A percentile compares a stretch with the other conserved stretches of the same genome.
phyloP scores from a whole-genome alignment of 1,140 invertebrate species.

The Diorhabda elongata region DNA sequence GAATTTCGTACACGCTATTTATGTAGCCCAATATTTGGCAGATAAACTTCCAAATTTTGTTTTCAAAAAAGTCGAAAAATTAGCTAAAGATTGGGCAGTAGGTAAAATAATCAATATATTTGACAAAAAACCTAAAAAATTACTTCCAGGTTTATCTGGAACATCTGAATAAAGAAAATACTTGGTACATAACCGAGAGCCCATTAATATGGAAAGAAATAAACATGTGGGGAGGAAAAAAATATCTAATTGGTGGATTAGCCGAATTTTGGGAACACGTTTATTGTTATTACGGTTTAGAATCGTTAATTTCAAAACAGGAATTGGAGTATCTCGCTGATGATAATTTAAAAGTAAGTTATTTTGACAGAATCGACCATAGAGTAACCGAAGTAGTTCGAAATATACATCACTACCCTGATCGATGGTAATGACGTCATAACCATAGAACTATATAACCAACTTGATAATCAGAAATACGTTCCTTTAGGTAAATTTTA shows the following conservation, averaged over 20 bases:
- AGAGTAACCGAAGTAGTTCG: too few species aligned
- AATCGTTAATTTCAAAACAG: conserved; percentile 45
- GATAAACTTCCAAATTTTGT: conserved; percentile 33
- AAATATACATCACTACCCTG: too few species aligned
- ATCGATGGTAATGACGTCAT: too few species aligned
- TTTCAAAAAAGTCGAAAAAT: conserved; percentile 28
- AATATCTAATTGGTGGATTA: conserved; percentile 51
- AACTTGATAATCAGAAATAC: too few species aligned
- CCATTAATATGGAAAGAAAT: conserved; percentile 54
- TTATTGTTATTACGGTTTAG: conserved; percentile 54
- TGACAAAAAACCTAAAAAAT: background rate
- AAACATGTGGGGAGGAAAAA: conserved; percentile 49
- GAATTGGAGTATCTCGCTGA: conserved; percentile 45
- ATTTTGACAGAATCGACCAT: background rate
- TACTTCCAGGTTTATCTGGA: background rate
- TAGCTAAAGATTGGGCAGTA: conserved; percentile 29
- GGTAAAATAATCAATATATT: background rate
- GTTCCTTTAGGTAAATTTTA: too few species aligned
- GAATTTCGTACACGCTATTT: conserved; percentile 30
- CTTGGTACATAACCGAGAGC: conserved; percentile 50
- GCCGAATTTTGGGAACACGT: conserved; percentile 55
- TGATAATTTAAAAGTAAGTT: conserved; percentile 22
- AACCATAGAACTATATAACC: too few species aligned
- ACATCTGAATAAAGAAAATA: conserved; percentile 48
- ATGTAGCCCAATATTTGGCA: conserved; percentile 33